Base-by-base conservation (phyloP, 2,113 vertebrate species). In the Lophochroa leadbeateri region DNA sequence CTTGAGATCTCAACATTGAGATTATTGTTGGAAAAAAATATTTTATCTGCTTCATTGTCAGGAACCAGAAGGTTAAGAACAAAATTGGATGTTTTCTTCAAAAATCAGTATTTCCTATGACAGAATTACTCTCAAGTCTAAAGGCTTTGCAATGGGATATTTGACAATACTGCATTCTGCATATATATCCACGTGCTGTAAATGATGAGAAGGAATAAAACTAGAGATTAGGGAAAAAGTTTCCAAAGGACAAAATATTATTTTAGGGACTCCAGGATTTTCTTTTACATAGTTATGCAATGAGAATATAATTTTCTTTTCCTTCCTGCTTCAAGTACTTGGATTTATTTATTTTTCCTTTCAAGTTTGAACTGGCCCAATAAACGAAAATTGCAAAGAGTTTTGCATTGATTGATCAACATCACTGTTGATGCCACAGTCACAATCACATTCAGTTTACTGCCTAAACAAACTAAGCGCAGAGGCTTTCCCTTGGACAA, bases 41-140 rank as follows among this genome's bases (percentile, higher is more conserved):
- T 70, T 95, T 92, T 70, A 86, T 79, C 70, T 87, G 13, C 58
- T 91, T 89, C 57, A 43, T 60, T 87, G 74, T 87, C 81, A 94
- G 47, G 33, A 96, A 47, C 5, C 41, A 88, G 80, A 27, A 83
- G 31, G 82, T 88, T 92, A 79, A 93, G 83, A 91, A 82, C 8
- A 90, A 86, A 94, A 86, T 50, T 44, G 33, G 83, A 86, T 60
- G 55, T 10, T 29, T 55, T 70, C 64, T 74, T 90, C 68, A 96
- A 90, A 93, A 93, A 64, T 35, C 67, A 60, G 27, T 74, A 78
- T 47, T 46, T 93, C 43, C 71, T 47, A 47, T 50, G 50, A 77
- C 88, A 83, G 60, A 78, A 88, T 75, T 78, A 57, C 29, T 70
- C 65, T 75, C 39, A 58, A 35, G 20, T 49, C 70, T 37, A 72